A percentile compares a stretch with the other conserved stretches of the same genome.
phyloP scores from a whole-genome alignment of 2,797 vertebrate species.

The Chelmon rostratus region DNA sequence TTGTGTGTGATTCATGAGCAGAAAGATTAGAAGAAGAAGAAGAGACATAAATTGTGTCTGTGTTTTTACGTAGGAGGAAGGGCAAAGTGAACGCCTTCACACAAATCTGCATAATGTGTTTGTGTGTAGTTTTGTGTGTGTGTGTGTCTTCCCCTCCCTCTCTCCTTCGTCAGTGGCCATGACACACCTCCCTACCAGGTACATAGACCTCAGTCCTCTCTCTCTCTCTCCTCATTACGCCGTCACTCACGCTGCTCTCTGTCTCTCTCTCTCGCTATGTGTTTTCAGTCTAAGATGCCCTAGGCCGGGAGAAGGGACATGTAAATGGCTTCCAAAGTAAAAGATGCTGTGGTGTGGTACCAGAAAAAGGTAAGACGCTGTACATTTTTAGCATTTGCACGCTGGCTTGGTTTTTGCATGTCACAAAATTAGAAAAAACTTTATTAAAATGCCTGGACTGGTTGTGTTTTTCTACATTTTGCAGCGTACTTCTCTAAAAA shows the following conservation, averaged over 20 bases:
- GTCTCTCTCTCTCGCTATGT: slow-evolving; percentile 53
- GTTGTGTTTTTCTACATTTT: not conserved
- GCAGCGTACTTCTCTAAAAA: not conserved
- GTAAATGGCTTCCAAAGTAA: slow-evolving; percentile 99
- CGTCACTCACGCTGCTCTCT: slow-evolving; percentile 27
- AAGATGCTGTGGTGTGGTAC: slow-evolving; percentile 99
- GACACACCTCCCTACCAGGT: slow-evolving; percentile 72
- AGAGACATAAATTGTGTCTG: not conserved
- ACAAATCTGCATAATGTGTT: not conserved
- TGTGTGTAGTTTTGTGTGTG: not conserved
- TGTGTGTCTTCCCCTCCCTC: slow-evolving; percentile 10
- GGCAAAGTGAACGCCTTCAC: not conserved
- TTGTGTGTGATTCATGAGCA: not conserved
- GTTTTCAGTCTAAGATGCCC: slow-evolving; percentile 94
- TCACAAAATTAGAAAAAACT: not conserved
- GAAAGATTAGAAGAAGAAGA: not conserved
- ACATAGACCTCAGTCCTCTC: slow-evolving; percentile 43
- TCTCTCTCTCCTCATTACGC: slow-evolving; percentile 33
- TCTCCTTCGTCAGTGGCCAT: slow-evolving; percentile 21
- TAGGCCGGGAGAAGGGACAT: slow-evolving; percentile 87
- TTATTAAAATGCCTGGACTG: not conserved
- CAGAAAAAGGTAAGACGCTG: slow-evolving; percentile 96
- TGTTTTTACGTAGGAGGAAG: not conserved
- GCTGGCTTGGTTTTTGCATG: slow-evolving; percentile 1
- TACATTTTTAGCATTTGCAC: not conserved